Conservation (phyloP, 1,140 invertebrate species). For the Eufriesea mexicana region DNA sequence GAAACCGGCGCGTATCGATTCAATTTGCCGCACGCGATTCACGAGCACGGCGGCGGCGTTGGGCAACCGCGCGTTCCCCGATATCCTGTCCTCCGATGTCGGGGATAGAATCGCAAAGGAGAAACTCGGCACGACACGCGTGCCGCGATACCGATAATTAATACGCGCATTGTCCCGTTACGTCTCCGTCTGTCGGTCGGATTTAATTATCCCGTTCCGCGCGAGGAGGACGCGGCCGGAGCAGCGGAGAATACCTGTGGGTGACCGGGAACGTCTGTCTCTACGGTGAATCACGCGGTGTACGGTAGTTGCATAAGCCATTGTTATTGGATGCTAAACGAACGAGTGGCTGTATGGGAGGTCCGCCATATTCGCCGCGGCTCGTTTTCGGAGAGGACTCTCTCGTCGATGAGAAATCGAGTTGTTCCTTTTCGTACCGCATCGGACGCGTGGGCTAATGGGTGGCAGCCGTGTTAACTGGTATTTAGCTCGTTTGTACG, state of each 20-base stretch:
- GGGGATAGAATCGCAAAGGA: constrained; percentile 14
- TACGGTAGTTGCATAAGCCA: constrained; percentile 48
- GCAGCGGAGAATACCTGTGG: not conserved
- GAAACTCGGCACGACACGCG: not conserved
- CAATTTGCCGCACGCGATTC: constrained; percentile 41
- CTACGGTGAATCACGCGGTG: constrained; percentile 39
- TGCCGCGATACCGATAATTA: constrained; percentile 45
- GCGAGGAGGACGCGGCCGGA: not conserved
- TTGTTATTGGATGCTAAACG: constrained; percentile 41
- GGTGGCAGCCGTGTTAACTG: not conserved
- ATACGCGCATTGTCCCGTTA: constrained; percentile 14
- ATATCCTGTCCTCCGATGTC: not conserved
- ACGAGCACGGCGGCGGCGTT: not conserved
- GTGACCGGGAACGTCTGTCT: constrained; percentile 48
- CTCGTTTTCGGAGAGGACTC: not conserved
- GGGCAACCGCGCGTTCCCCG: not conserved
- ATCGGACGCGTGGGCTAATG: not conserved
- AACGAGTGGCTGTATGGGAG: constrained; percentile 29
- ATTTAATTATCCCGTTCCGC: constrained; percentile 33
- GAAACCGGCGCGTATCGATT: constrained; percentile 34
- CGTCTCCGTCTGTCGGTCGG: not conserved
- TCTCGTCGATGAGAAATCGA: not conserved
- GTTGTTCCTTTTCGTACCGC: not conserved
- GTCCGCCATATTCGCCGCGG: not conserved
- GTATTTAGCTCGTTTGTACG: not conserved